phyloP scores from a whole-genome alignment of 2,797 vertebrate genomes.

The Chrysocyon brachyurus region DNA sequence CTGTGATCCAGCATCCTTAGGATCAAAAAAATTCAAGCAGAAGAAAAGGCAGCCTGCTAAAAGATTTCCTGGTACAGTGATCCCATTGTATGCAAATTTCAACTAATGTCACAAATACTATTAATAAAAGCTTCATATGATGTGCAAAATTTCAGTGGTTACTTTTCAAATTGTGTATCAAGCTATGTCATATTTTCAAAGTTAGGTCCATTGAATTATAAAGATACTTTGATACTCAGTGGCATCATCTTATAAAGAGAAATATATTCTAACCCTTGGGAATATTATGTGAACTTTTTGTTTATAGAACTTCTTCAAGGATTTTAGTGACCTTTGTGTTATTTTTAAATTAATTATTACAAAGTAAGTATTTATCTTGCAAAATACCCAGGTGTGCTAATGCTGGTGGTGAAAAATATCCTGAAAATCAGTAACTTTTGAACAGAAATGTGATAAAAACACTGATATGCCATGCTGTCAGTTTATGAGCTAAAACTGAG shows the following conservation, averaged over 20 bases:
- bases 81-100: conserved; percentile 54
- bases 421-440: conserved; percentile 30
- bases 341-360: conserved; percentile 47
- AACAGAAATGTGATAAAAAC: conserved; percentile 51
- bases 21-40: neutral
- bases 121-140: conserved; percentile 60
- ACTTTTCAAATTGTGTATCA: conserved; percentile 20
- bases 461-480: neutral
- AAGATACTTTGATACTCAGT: conserved; percentile 36
- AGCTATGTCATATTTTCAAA: conserved; percentile 59
- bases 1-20: neutral
- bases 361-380: conserved; percentile 48
- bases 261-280: neutral
- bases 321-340: conserved; percentile 49
- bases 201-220: neutral
- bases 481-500: conserved; percentile 42
- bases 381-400: conserved; percentile 5
- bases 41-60: conserved; percentile 27
- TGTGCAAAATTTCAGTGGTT: conserved; percentile 22
- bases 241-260: conserved; percentile 1
- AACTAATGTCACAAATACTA: conserved; percentile 64
- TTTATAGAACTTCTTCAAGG: conserved; percentile 22
- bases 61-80: conserved; percentile 47
- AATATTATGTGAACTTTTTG: neutral
- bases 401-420: conserved; percentile 62